Conservation (phyloP, 1,140 invertebrate species). For the Drosophila equinoxialis region DNA sequence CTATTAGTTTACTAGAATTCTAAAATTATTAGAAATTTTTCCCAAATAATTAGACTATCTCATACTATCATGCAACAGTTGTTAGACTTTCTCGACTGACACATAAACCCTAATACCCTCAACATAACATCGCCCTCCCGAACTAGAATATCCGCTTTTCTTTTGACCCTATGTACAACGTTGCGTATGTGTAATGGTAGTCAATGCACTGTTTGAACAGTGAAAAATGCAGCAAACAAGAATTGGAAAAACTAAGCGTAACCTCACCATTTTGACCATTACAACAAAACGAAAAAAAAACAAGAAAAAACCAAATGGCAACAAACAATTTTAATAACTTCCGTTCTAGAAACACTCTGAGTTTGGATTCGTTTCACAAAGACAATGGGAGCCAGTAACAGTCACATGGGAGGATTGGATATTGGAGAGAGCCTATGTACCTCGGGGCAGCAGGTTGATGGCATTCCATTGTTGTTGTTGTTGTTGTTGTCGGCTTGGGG, state of each 20-base stretch:
- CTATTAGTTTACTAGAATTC: too few relatives aligned
- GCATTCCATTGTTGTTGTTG: slow-evolving; percentile 29
- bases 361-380: slow-evolving; percentile 54
- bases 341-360: slow-evolving; percentile 74
- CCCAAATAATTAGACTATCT: too few relatives aligned
- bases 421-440: slow-evolving; percentile 20
- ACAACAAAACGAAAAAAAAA: slow-evolving; percentile 23
- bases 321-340: slow-evolving; percentile 79
- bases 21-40: too few relatives aligned
- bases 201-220: slow-evolving; percentile 51
- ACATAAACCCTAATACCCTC: slow-evolving; percentile 73
- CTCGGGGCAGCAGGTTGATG: slow-evolving; percentile 53
- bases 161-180: slow-evolving; percentile 26
- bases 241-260: slow-evolving; percentile 26
- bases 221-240: slow-evolving; percentile 20
- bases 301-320: background rate
- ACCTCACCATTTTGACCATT: slow-evolving; percentile 17
- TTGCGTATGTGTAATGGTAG: slow-evolving; percentile 69
- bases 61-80: slow-evolving; percentile 34
- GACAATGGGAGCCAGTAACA: slow-evolving; percentile 50
- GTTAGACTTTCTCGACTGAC: slow-evolving; percentile 43
- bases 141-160: background rate
- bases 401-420: slow-evolving; percentile 7
- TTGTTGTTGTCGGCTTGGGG: background rate
- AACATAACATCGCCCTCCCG: slow-evolving; percentile 10